Evolutionary conservation across 1,140 invertebrate genomes (phyloP), one percentile per base, ranked within the genome.

Genomic region (Coelopa frigida): DNA sequence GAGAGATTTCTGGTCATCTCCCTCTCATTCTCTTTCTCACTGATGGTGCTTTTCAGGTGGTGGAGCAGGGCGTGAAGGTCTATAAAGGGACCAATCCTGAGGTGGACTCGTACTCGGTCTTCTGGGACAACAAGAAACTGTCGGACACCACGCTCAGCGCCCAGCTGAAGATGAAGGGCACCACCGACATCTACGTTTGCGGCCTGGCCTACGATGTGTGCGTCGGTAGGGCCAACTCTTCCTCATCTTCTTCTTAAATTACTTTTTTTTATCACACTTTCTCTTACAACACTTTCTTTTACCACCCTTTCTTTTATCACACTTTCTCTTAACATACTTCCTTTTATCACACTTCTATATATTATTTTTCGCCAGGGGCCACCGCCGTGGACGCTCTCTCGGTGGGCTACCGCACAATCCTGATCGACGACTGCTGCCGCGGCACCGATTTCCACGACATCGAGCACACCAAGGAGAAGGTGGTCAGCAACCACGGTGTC

Each of bases 161-260:
- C 2, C 83, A 94, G 61, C 73, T 99, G 27, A 78, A 82, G 32
- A 73, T 82, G 59, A 81, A 83, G 53, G 81, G 82, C 29, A 84
- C 90, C 10, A 94, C 92, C 5, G 93, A 96, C 68, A 86, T 98
- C 46, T 97, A 91, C 66, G 83, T 96, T 11, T 96, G 92, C 70
- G 95, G 95, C 0, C 72, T 99, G 32, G 94, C 95, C 0, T 93
- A 93, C 59, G 95, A 99, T 70, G 87, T 97, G 37, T 98, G 95
- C 69, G 95, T 98, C 12, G 89, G 88, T 81, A 71, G 73, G 79
- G 65, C 49, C 44, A n/a, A n/a, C n/a, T n/a, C n/a, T n/a, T n/a
- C n/a, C n/a, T n/a, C n/a, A n/a, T n/a, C n/a, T n/a, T n/a, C n/a
- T n/a, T n/a, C n/a, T n/a, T n/a, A n/a, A n/a, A n/a, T n/a, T n/a